Conservation (phyloP, 2,797 vertebrate genomes). For the Xenops minutus region DNA sequence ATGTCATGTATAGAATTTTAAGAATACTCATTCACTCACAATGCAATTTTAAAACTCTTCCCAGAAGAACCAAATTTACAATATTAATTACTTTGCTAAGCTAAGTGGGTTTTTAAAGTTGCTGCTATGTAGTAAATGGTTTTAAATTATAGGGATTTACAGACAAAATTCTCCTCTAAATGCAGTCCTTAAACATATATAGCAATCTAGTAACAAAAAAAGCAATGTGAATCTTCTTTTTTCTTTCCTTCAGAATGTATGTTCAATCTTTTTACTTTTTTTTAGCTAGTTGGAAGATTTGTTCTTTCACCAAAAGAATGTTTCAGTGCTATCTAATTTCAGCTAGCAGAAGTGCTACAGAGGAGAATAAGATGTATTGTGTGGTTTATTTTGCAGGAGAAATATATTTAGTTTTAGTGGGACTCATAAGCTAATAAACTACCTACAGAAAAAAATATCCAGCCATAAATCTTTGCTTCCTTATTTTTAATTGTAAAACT, state of each 20-base stretch:
- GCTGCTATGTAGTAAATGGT: not conserved
- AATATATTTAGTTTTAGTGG: conserved; percentile 1
- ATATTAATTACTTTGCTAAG: conserved; percentile 44
- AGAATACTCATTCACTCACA: not conserved
- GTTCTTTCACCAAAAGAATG: conserved; percentile 1
- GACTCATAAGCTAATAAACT: conserved; percentile 17
- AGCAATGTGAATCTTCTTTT: not conserved
- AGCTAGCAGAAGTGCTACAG: not conserved
- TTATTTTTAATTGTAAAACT: conserved; percentile 63
- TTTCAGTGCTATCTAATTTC: conserved; percentile 5
- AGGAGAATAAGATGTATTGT: conserved; percentile 21
- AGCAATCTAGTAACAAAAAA: conserved; percentile 8
- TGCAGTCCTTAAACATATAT: not conserved
- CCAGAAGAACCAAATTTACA: conserved; percentile 15
- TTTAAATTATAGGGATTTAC: not conserved
- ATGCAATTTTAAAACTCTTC: conserved; percentile 4
- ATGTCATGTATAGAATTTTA: not conserved
- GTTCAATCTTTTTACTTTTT: not conserved
- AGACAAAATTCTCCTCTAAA: not conserved
- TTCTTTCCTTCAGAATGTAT: not conserved
- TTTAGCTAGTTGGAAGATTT: not conserved
- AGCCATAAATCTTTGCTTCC: conserved; percentile 50
- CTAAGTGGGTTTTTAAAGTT: not conserved
- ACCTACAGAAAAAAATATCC: not conserved
- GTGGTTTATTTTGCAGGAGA: not conserved